Evolutionary conservation across 37 sponge, comb jelly and placozoan genomes (phyloP), one percentile per base, ranked within the genome.

Genomic region (Oscarella lobularis): DNA sequence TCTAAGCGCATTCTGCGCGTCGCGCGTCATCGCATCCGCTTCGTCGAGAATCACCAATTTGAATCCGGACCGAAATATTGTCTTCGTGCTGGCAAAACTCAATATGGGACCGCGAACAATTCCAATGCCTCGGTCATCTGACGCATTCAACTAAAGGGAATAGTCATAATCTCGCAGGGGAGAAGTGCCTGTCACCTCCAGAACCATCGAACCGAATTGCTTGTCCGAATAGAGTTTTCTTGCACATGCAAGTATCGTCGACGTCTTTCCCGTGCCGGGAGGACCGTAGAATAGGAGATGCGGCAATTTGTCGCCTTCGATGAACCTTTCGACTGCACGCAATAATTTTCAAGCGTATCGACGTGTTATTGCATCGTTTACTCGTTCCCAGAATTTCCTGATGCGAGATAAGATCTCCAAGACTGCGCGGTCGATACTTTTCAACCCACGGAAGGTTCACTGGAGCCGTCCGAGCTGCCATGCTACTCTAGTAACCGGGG

Each of bases 201-300:
- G 79, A 30, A 97, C 92, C 91, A 93, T 93, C 36, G 91, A 87
- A 6, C 77, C 84, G 72, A 93, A 93, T 55, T 97, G 85, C 33
- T 74, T 81, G 36, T 82, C 84, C 31, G 73, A 68, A 66, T 85
- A 97, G 14, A 97, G 80, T 39, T 70, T 79, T 41, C 70, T 85
- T 5, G 99, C 99, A 75, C 95, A 93, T 14, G 99, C 99, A 35
- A 97, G 82, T 30, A 93, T 90, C 33, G 99, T 93, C 78, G 89
- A 88, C 37, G 99, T 97, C 81, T 97, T 97, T 1, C 98, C 99
- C 33, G 95, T 93, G 14, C 99, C 99, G 37, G 99, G 99, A 39
- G 99, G 99, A 0, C 99, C 99, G 74, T 97, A 97, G 78, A 97
- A 90, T 38, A 97, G 82, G 34, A 97, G 81, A 73, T 97, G 99